Conservation (phyloP, 2,797 vertebrate genomes). For the Xerus rutilus region DNA sequence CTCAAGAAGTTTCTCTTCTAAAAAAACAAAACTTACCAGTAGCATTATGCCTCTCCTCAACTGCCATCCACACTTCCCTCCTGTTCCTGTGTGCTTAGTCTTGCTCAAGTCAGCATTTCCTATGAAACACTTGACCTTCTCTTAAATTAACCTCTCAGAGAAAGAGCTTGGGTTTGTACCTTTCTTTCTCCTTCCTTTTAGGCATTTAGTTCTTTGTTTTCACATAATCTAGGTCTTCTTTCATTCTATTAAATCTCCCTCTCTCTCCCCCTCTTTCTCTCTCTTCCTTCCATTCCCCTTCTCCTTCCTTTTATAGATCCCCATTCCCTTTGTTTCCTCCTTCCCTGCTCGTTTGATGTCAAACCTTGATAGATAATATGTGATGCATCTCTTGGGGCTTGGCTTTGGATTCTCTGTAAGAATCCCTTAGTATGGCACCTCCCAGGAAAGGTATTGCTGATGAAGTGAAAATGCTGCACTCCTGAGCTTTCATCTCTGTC, state of each 20-base stretch:
- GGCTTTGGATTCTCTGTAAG: not conserved
- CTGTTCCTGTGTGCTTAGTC: not conserved
- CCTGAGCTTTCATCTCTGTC: conserved; percentile 15
- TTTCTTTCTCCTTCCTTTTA: conserved; percentile 31
- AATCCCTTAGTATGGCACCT: not conserved
- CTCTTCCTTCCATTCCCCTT: not conserved
- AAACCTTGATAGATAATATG: not conserved
- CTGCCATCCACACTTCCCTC: not conserved
- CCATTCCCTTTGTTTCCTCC: not conserved
- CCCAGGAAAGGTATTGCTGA: conserved; percentile 24
- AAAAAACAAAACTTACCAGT: not conserved
- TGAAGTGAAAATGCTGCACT: not conserved
- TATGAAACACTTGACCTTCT: conserved; percentile 60
- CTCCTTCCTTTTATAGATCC: not conserved
- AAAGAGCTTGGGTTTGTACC: conserved; percentile 27
- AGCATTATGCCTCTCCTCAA: not conserved
- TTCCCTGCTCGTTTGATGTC: not conserved
- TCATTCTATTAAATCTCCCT: conserved; percentile 9
- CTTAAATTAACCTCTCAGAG: conserved; percentile 52
- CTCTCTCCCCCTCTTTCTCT: not conserved
- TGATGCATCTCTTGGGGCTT: not conserved
- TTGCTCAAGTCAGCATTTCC: conserved; percentile 59
- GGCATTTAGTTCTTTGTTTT: conserved; percentile 36
- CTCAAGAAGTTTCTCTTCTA: conserved; percentile 46
- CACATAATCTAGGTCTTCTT: not conserved